Percentiles rank a stretch among this genome's conserved stretches.
phyloP scores from a whole-genome alignment of 1,140 invertebrate species.

The Phortica variegata region DNA sequence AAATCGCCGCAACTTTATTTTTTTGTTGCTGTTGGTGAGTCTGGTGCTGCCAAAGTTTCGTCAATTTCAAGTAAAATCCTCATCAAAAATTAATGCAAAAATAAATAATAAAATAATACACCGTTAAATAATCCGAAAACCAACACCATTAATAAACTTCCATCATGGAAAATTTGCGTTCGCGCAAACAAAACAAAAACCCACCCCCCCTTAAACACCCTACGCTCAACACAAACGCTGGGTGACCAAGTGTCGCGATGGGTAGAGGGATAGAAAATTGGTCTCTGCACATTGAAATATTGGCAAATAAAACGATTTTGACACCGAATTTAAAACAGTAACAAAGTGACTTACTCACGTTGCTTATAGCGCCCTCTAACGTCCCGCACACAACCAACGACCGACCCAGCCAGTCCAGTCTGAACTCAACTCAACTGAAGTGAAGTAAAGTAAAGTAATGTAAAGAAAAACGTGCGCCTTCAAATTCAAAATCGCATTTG shows the following conservation, averaged over 20 bases:
- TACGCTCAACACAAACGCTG: background rate
- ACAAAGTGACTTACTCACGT: conserved; percentile 17
- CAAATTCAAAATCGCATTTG: conserved; percentile 53
- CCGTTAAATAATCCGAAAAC: conserved; percentile 57
- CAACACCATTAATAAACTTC: conserved; percentile 56
- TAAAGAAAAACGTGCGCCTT: conserved; percentile 20
- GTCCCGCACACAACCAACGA: conserved; percentile 17
- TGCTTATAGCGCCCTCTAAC: too few species aligned
- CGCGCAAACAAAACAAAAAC: too few species aligned
- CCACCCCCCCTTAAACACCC: too few species aligned
- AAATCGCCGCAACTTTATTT: too few species aligned
- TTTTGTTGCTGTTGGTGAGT: too few species aligned
- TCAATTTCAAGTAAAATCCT: background rate
- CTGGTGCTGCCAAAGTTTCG: too few species aligned
- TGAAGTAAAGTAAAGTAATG: too few species aligned
- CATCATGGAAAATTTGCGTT: conserved; percentile 17
- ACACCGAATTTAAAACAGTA: conserved; percentile 55
- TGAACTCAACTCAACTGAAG: conserved; percentile 8
- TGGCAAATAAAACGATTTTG: conserved; percentile 56
- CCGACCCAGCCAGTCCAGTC: background rate
- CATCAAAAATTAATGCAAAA: conserved; percentile 56
- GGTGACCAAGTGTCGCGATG: too few species aligned
- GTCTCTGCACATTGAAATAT: conserved; percentile 48
- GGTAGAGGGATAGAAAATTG: background rate
- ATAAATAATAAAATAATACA: conserved; percentile 57